Conservation (phyloP, 2,797 vertebrate species). For the Triplophysa yarkandensis region DNA sequence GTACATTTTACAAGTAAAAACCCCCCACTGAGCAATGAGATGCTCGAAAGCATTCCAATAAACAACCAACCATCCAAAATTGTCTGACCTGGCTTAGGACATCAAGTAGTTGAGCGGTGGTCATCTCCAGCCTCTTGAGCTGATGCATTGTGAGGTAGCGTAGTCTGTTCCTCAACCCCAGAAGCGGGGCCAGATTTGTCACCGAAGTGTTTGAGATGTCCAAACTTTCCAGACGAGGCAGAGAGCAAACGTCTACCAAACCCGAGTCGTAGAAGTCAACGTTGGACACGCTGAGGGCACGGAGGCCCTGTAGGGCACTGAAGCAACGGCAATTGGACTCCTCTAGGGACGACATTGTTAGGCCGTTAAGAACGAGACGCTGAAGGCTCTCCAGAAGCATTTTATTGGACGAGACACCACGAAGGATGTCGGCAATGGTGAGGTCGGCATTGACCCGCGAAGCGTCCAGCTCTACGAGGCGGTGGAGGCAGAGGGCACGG, state of each 20-base stretch:
- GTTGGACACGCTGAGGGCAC: slow-evolving; percentile 90
- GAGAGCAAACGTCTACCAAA: slow-evolving; percentile 86
- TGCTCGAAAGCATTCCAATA: background rate
- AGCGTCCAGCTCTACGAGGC: slow-evolving; percentile 92
- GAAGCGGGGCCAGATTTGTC: slow-evolving; percentile 90
- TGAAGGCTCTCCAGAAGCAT: slow-evolving; percentile 86
- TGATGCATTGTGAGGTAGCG: slow-evolving; percentile 98
- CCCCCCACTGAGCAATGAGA: too few species aligned
- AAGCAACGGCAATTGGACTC: slow-evolving; percentile 89
- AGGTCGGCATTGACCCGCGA: slow-evolving; percentile 95
- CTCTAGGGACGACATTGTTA: slow-evolving; percentile 94
- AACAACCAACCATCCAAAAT: background rate
- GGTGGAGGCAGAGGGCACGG: slow-evolving; percentile 92
- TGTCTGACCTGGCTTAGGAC: slow-evolving; percentile 71
- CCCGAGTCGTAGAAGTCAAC: slow-evolving; percentile 97
- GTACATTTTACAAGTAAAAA: too few species aligned
- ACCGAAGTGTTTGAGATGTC: slow-evolving; percentile 99
- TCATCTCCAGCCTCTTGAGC: slow-evolving; percentile 99
- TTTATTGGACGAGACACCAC: slow-evolving; percentile 91
- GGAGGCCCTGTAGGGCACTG: slow-evolving; percentile 85
- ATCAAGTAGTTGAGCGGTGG: slow-evolving; percentile 89
- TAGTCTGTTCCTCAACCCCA: slow-evolving; percentile 88
- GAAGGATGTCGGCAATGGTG: slow-evolving; percentile 95
- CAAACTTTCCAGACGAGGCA: slow-evolving; percentile 92
- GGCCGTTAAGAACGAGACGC: slow-evolving; percentile 89